Percentiles rank a stretch among this genome's conserved stretches.
phyloP scores from a whole-genome alignment of 2,797 vertebrate genomes.

The Chelon labrosus region DNA sequence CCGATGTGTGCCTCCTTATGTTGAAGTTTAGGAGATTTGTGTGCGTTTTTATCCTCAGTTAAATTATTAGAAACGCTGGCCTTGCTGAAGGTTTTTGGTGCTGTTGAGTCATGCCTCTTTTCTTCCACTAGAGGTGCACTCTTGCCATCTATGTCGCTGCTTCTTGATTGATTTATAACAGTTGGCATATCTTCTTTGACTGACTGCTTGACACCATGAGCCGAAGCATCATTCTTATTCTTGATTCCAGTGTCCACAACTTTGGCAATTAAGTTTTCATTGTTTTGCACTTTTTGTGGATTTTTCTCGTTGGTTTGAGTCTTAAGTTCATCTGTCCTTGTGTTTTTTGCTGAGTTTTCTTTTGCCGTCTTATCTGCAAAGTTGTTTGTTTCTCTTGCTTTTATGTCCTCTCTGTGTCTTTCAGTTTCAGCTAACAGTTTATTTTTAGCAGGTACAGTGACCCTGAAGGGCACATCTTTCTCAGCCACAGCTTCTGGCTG shows the following conservation, averaged over 20 bases:
- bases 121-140: constrained; percentile 31
- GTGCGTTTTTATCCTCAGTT: constrained; percentile 25
- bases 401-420: constrained; percentile 53
- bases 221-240: constrained; percentile 7
- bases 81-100: constrained; percentile 25
- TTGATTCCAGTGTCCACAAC: constrained; percentile 9
- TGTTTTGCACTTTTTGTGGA: constrained; percentile 20
- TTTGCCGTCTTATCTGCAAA: constrained; percentile 28
- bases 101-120: constrained; percentile 20
- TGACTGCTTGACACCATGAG: constrained; percentile 16
- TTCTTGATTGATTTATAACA: constrained; percentile 31
- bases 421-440: constrained; percentile 64
- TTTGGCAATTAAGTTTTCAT: constrained; percentile 15
- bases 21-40: constrained; percentile 17
- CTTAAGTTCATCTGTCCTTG: constrained; percentile 30
- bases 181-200: constrained; percentile 36
- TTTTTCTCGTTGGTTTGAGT: constrained; percentile 14
- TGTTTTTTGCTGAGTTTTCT: constrained; percentile 28
- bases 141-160: constrained; percentile 19
- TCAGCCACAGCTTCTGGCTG: constrained; percentile 45
- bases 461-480: constrained; percentile 30
- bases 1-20: constrained; percentile 5
- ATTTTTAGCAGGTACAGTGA: constrained; percentile 65
- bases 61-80: constrained; percentile 8
- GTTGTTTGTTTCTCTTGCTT: constrained; percentile 43